Conservation (phyloP, 2,888 invertebrate species). For the Meganola albula region DNA sequence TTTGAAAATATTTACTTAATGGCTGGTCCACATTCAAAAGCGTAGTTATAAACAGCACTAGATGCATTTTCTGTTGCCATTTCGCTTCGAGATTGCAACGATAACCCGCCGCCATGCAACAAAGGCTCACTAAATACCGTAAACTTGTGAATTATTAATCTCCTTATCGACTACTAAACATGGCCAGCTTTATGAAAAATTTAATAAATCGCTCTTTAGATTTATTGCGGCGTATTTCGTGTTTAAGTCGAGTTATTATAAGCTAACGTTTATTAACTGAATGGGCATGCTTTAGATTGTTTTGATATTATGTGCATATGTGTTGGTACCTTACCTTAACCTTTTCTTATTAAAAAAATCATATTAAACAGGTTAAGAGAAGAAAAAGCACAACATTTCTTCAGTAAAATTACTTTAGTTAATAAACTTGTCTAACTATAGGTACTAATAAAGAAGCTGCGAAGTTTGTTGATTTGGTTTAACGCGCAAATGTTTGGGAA, state of each 20-base stretch:
- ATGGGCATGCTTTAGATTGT: conserved; percentile 32
- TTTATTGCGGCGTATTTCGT: conserved; percentile 45
- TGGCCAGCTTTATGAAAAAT: conserved; percentile 65
- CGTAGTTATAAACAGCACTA: conserved; percentile 15
- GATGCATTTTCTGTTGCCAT: conserved; percentile 58
- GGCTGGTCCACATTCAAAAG: conserved; percentile 19
- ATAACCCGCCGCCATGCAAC: conserved; percentile 65
- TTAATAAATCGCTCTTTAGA: conserved; percentile 64
- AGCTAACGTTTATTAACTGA: conserved; percentile 29
- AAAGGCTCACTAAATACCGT: conserved; percentile 68
- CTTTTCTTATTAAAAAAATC: too few species aligned
- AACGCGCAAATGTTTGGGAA: too few species aligned
- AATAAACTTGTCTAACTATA: too few species aligned
- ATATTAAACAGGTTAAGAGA: too few species aligned
- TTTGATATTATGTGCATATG: too few species aligned
- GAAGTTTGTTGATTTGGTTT: too few species aligned
- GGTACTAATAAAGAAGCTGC: too few species aligned
- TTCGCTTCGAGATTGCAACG: conserved; percentile 53
- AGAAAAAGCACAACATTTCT: too few species aligned
- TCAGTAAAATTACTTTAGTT: too few species aligned
- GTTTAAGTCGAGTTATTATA: conserved; percentile 22
- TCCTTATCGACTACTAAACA: conserved; percentile 64
- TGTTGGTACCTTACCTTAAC: too few species aligned
- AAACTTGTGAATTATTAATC: conserved; percentile 77
- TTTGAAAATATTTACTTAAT: background rate